Base-by-base conservation (phyloP, 2,888 invertebrate species). In the Helleia helle region DNA sequence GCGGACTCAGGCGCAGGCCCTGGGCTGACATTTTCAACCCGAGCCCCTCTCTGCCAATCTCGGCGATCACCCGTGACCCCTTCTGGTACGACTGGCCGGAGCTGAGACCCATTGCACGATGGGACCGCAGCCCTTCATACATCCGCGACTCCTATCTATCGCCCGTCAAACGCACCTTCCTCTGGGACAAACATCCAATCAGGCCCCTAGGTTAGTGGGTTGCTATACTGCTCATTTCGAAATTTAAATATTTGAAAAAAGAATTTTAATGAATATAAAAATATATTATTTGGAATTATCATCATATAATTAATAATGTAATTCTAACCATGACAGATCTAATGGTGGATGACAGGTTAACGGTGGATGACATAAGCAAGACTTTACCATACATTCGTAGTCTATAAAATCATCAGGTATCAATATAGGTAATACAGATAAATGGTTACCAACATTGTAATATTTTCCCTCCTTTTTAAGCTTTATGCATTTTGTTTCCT, bases 171-270 rank as follows among this genome's bases (percentile, higher is more conserved):
- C 92, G 93, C 86, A 92, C 91, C 83, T 95, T 93, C 87, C 88
- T 95, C 67, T 95, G 95, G 95, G 91, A 91, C 83, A 92, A 91
- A 84, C 95, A 95, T 85, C 95, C 95, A 73, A 89, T 93, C 80
- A 91, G 95, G 86, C 94, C 94, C 71, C 90, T 94, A 87, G 93
- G 94, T 95, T 90, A 90, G 93, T 91, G 67, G 58, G 58, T 56
- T 60, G 73, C 75, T 77, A 72, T 76, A 22, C 22, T 31, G 15
- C 15, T 22, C 22, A 22, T 22, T 22, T 5, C 2, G 22, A 22
- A 22, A n/a, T n/a, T n/a, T n/a, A n/a, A n/a, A n/a, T n/a, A n/a
- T n/a, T n/a, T n/a, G n/a, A n/a, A 22, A 22, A 22, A 22, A 2
- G 6, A 22, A 22, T 5, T n/a, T n/a, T n/a, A n/a, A n/a, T n/a